Evolutionary conservation across 2,113 vertebrate species (phyloP).

Genomic region (Scomber scombrus): DNA sequence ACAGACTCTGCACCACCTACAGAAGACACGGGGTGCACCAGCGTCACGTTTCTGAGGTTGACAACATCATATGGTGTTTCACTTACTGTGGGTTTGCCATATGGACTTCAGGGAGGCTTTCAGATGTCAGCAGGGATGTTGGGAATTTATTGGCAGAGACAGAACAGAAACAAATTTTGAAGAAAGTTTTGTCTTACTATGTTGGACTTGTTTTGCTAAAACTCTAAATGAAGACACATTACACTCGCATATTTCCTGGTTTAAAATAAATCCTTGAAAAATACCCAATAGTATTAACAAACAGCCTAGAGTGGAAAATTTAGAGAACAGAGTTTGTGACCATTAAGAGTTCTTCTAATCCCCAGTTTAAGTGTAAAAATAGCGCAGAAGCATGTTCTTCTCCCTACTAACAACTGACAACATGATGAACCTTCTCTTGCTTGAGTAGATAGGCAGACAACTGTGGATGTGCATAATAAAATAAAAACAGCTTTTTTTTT

Average conservation of each 20-base stretch:
- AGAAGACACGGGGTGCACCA: slow-evolving; percentile 36
- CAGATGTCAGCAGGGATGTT: slow-evolving; percentile 1
- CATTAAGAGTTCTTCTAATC: neutral
- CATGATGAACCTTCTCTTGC: too few relatives aligned
- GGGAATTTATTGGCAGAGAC: neutral
- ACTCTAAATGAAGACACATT: neutral
- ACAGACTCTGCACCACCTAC: slow-evolving; percentile 66
- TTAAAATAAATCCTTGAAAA: neutral
- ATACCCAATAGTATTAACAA: neutral
- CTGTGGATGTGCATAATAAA: too few relatives aligned
- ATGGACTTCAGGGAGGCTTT: slow-evolving; percentile 38
- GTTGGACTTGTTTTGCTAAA: neutral
- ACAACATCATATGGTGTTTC: slow-evolving; percentile 45
- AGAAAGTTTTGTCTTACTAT: slow-evolving; percentile 9
- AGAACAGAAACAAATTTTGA: neutral
- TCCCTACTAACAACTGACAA: too few relatives aligned
- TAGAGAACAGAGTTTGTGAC: too few relatives aligned
- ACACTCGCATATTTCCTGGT: neutral
- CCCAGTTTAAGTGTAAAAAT: neutral
- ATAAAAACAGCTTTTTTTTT: too few relatives aligned
- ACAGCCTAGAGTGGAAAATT: too few relatives aligned
- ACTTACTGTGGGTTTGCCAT: slow-evolving; percentile 43
- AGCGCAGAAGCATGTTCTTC: too few relatives aligned
- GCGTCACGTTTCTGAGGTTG: slow-evolving; percentile 18
- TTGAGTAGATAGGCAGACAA: too few relatives aligned